Conservation (phyloP, 2,888 invertebrate genomes). For the Stenolophus ochropezus region DNA sequence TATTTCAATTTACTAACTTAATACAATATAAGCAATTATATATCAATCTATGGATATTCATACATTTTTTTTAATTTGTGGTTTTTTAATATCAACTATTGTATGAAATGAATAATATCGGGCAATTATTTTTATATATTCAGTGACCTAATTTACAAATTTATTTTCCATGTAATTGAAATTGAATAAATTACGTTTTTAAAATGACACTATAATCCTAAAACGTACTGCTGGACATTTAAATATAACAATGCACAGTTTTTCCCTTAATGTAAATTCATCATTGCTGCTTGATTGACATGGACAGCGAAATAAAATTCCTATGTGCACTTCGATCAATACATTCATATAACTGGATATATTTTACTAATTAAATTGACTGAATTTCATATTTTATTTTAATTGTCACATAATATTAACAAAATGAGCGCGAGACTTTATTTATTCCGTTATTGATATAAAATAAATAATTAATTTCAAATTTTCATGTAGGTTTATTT, state of each 20-base stretch:
- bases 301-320: neutral
- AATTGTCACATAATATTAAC: neutral
- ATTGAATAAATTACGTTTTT: neutral
- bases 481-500: too few relatives aligned
- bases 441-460: neutral
- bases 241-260: neutral
- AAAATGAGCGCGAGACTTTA: neutral
- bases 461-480: too few relatives aligned
- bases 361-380: neutral
- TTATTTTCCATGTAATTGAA: neutral
- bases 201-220: neutral
- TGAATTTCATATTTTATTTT: neutral
- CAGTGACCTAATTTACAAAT: neutral
- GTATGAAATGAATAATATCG: neutral
- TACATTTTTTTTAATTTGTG: too few relatives aligned
- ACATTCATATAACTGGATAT: neutral
- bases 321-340: neutral
- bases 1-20: too few relatives aligned
- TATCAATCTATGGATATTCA: too few relatives aligned
- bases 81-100: too few relatives aligned
- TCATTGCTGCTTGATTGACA: neutral
- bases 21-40: too few relatives aligned
- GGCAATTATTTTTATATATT: neutral
- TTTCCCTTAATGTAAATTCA: neutral
- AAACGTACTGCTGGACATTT: neutral